A percentile compares a stretch with the other conserved stretches of the same genome.
These are phyloP conservation scores for Cecropterus lyciades DNA, from an alignment of 1,140 invertebrate genomes.

Conservation along the genomic window DNA sequence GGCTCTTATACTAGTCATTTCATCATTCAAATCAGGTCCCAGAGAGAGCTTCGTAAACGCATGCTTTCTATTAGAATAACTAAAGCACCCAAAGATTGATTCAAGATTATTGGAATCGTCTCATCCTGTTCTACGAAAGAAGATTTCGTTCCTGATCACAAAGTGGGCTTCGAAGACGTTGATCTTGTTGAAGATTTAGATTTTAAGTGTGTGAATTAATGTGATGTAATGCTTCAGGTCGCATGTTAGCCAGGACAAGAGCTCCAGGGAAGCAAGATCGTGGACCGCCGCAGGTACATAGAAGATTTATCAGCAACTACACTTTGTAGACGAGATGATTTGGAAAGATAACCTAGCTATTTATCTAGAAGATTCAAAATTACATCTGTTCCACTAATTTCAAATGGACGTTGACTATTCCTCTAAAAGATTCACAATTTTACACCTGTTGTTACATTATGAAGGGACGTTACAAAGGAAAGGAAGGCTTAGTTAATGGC, in stretches of 20 bases:
- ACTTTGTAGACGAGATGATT: slow-evolving; percentile 22
- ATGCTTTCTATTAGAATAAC: neutral
- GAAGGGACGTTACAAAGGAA: too few species aligned
- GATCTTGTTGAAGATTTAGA: slow-evolving; percentile 13
- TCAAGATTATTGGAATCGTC: neutral
- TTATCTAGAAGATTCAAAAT: too few species aligned
- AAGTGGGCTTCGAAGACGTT: neutral
- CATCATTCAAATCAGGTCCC: neutral
- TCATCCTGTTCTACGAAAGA: neutral
- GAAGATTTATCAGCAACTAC: slow-evolving; percentile 50
- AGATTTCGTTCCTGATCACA: slow-evolving; percentile 1
- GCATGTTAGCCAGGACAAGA: slow-evolving; percentile 76
- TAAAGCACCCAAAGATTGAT: neutral
- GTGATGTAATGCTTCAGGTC: slow-evolving; percentile 69
- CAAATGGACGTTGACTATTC: too few species aligned
- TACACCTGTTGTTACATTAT: too few species aligned
- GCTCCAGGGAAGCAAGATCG: slow-evolving; percentile 64
- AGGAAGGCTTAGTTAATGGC: too few species aligned
- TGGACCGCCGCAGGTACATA: slow-evolving; percentile 75
- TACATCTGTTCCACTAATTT: too few species aligned
- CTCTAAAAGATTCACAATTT: too few species aligned
- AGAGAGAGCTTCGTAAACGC: neutral
- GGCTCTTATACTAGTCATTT: neutral
- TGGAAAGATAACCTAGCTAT: neutral
- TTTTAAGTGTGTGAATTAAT: slow-evolving; percentile 61